Evolutionary conservation across 1,140 invertebrate genomes (phyloP), one percentile per base, ranked within the genome.

Genomic region (Lepidurus packardi): DNA sequence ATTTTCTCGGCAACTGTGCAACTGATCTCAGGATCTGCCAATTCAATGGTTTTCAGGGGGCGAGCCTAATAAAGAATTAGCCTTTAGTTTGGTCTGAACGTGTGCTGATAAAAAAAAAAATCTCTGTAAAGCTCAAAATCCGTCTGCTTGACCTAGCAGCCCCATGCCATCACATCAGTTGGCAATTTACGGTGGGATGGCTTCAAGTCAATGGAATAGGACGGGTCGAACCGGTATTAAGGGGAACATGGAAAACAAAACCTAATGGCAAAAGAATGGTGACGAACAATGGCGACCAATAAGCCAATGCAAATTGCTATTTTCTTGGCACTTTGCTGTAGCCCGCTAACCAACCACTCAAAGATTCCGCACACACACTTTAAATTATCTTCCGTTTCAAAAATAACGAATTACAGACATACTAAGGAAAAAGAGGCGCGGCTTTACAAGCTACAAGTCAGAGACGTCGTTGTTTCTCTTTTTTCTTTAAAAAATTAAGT

Each of bases 1-100:
- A 98, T 92, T 87, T 97, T 96, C 82, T 93, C 90, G 4, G 95
- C 95, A 76, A 98, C 96, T 82, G 92, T 89, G 80, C 87, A 86
- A 34, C 93, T 94, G 34, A 97, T 86, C 6, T 89, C 87, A 0
- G 91, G 89, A 83, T 95, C 91, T 1, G 89, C 86, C 41, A 98
- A 83, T 85, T 98, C 96, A 44, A 87, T 87, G 1, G 91, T 94
- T 11, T 90, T 85, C 47, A 98, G 86, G 0, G 94, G 89, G 47
- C 93, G 89, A n/a, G 96, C 94, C 88, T 95, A 85, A 7, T 83
- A 83, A 43, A 78, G 73, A 77, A 13, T 21, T 25, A 75, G n/a
- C 16, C n/a, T 75, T 75, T 42, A 75, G 43, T n/a, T 43, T 16
- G 16, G 3, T 73, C 65, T n/a, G n/a, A 73, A 73, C 65, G 34